These are phyloP conservation scores for Enteromius mattozi DNA, from an alignment of 2,797 vertebrate species.

Conservation along the genomic window DNA sequence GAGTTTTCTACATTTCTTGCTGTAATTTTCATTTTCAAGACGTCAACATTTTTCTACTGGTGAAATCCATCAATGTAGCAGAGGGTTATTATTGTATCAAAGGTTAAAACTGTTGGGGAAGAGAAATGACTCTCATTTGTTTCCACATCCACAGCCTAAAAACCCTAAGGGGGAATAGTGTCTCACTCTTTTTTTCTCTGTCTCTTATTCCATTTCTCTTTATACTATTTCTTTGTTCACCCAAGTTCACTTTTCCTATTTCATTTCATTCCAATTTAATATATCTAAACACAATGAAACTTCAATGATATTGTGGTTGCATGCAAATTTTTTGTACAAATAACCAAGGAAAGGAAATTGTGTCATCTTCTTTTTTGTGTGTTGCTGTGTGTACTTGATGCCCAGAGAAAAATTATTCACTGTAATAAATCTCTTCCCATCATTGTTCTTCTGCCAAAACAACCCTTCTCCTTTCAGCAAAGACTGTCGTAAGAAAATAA, in stretches of 20 bases:
- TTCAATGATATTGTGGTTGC: conserved; percentile 15
- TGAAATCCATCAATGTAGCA: conserved; percentile 58
- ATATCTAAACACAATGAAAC: conserved; percentile 29
- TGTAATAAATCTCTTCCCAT: conserved; percentile 24
- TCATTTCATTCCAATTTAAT: neutral
- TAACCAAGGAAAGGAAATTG: conserved; percentile 44
- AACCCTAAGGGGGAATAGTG: conserved; percentile 34
- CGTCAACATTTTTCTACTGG: conserved; percentile 33
- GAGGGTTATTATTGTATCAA: conserved; percentile 59
- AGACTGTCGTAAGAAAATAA: conserved; percentile 39
- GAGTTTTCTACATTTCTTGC: neutral
- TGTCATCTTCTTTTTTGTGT: neutral
- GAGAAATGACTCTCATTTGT: conserved; percentile 60
- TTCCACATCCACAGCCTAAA: conserved; percentile 55
- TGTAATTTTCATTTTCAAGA: conserved; percentile 31
- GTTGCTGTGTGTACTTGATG: neutral
- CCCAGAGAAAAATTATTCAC: conserved; percentile 47
- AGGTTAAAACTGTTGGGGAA: conserved; percentile 52
- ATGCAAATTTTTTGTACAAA: conserved; percentile 40
- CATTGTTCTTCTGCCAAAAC: conserved; percentile 44
- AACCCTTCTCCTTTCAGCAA: conserved; percentile 29
- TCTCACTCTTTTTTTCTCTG: conserved; percentile 21
- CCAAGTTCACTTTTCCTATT: neutral
- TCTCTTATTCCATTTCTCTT: conserved; percentile 17
- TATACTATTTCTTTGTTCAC: neutral